A percentile compares a stretch with the other conserved stretches of the same genome.
These are phyloP conservation scores for Conopomorpha cramerella DNA, from an alignment of 1,140 invertebrate species.

Conservation along the genomic window DNA sequence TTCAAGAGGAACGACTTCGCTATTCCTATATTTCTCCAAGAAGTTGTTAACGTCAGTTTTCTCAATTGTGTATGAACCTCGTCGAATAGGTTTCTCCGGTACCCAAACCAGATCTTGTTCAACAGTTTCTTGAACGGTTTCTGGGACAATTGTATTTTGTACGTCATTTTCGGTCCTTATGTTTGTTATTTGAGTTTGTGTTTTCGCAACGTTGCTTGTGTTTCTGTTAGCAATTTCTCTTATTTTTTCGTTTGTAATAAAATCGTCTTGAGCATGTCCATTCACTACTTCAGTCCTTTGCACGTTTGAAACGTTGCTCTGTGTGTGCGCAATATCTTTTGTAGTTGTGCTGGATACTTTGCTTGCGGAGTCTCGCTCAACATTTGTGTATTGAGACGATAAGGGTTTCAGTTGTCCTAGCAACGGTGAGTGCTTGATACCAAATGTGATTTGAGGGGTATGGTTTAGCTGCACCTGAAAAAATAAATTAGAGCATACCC, in stretches of 20 bases:
- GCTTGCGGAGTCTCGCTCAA: no score
- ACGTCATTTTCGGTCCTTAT: constrained; percentile 28
- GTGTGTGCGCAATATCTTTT: constrained; percentile 6
- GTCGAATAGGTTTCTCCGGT: constrained; percentile 29
- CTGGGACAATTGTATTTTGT: constrained; percentile 35
- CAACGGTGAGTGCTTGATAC: constrained; percentile 85
- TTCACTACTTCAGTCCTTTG: not conserved
- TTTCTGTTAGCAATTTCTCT: not conserved
- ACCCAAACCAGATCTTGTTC: constrained; percentile 49
- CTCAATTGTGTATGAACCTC: constrained; percentile 47
- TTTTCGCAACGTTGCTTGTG: constrained; percentile 5
- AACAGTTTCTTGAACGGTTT: constrained; percentile 36
- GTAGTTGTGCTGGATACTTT: constrained; percentile 9
- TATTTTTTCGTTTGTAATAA: constrained; percentile 4
- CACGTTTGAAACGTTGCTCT: not conserved
- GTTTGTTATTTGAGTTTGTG: constrained; percentile 22
- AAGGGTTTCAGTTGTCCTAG: constrained; percentile 66
- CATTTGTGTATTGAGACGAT: no score
- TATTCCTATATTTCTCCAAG: constrained; percentile 31
- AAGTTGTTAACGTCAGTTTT: constrained; percentile 26
- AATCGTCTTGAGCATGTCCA: constrained; percentile 1
- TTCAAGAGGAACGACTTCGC: constrained; percentile 30
- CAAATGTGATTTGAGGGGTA: constrained; percentile 67
- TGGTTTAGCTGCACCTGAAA: constrained; percentile 37
- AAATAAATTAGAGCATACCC: not conserved